Base-by-base conservation (phyloP, 2,113 vertebrate species). In the Gadus macrocephalus region DNA sequence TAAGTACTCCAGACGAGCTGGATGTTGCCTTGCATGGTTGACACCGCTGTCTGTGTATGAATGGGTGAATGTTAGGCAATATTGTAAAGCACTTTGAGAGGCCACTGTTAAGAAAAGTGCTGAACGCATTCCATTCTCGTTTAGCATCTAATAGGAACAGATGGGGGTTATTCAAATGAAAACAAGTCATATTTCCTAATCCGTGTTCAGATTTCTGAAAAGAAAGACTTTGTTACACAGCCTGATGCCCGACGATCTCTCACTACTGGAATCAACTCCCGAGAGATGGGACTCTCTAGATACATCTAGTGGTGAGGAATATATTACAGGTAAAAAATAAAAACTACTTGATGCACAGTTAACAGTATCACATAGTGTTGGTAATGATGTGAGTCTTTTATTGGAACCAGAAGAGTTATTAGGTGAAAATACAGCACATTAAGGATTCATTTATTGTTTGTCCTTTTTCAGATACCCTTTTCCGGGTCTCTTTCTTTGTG, bases 401-500 rank as follows among this genome's bases (percentile, higher is more conserved):
- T 49, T 49, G 5, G 11, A 49, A 49, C 9, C 42, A 49, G 11
- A 49, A 49, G 42, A 9, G 42, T 7, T 35, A 35, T 35, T 3
- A 5, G 31, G 4, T 35, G 6, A 35, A 4, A 7, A 35, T 35
- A 35, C 31, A 35, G 31, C 31, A 35, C 31, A 35, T 35, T 49
- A 9, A 49, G 8, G 42, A 49, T 49, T 49, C 5, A 49, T 15
- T 22, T 67, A 1, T 20, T 63, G 12, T 64, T 15, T 16, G 15
- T 58, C 55, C 69, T 17, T 15, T 83, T 88, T 31, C 86, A 98
- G 97, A 96, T 80, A 68, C 77, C 0, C 84, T 96, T 14, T 77
- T 91, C 71, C 94, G 86, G 79, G 89, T 96, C 25, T 92, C 92
- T 2, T 91, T 96, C 81, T 98, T 97, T 28, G 62, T 92, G 83